Evolutionary conservation across 2,797 vertebrate species (phyloP).

Genomic region (Lerista edwardsae): DNA sequence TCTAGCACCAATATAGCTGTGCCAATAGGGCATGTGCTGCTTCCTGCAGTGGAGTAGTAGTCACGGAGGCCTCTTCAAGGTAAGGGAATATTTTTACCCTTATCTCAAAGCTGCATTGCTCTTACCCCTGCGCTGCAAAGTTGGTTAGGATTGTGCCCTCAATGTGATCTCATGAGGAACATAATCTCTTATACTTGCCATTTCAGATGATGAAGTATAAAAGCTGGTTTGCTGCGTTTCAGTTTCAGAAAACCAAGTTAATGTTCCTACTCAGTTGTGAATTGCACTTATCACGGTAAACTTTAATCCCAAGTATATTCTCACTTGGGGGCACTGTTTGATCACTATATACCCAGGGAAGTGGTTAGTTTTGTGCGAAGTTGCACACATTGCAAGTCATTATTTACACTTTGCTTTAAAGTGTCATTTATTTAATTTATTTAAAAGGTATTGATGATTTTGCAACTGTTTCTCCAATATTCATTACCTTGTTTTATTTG

Average conservation of each 20-base stretch:
- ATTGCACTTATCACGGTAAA: background rate
- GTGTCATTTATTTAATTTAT: background rate
- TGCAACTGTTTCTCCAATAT: background rate
- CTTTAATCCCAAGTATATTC: background rate
- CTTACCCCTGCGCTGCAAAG: too few relatives aligned
- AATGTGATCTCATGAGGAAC: too few relatives aligned
- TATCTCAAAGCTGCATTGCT: too few relatives aligned
- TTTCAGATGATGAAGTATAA: background rate
- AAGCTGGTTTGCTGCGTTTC: background rate
- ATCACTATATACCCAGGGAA: background rate
- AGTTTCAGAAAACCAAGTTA: background rate
- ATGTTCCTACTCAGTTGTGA: background rate
- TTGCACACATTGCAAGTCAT: background rate
- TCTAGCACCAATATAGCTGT: too few relatives aligned
- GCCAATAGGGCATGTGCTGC: too few relatives aligned
- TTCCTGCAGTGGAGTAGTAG: too few relatives aligned
- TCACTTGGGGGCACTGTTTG: constrained; percentile 7
- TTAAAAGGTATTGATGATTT: background rate
- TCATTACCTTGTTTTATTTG: background rate
- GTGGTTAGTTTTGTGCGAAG: background rate
- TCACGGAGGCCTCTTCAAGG: too few relatives aligned
- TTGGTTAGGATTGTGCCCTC: too few relatives aligned
- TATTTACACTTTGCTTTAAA: background rate
- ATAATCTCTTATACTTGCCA: background rate
- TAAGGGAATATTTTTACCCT: too few relatives aligned